phyloP scores from a whole-genome alignment of 1,140 invertebrate genomes.

The Aphis gossypii region DNA sequence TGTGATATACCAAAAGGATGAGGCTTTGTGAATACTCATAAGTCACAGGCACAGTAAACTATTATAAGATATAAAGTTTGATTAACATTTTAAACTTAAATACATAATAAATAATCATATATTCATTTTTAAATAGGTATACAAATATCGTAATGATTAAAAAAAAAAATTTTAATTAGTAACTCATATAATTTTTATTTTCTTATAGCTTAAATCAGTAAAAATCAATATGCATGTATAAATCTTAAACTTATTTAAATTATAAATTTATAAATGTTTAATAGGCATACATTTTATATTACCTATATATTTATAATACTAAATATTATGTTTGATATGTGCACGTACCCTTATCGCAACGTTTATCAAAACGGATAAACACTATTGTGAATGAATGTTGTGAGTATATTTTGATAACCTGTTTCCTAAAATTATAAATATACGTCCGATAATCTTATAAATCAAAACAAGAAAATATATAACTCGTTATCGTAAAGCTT shows the following conservation, averaged over 20 bases:
- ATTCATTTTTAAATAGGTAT: not conserved
- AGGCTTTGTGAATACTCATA: not conserved
- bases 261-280: not conserved
- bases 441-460: not conserved
- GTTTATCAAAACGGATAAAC: not conserved
- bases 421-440: not conserved
- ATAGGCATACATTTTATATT: not conserved
- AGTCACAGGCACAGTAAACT: no score
- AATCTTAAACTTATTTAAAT: not conserved
- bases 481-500: not conserved
- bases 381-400: not conserved
- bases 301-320: no score
- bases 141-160: no score
- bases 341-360: not conserved
- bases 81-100: not conserved
- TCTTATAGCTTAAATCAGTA: not conserved
- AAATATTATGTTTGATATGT: not conserved
- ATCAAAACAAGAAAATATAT: slow-evolving; percentile 1
- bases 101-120: not conserved
- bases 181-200: no score
- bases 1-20: not conserved
- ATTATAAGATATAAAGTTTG: no score
- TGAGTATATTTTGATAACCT: not conserved
- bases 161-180: not conserved
- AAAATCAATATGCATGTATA: not conserved